Conservation (phyloP, 2,797 vertebrate genomes). For the Schizopygopsis pylzovi region DNA sequence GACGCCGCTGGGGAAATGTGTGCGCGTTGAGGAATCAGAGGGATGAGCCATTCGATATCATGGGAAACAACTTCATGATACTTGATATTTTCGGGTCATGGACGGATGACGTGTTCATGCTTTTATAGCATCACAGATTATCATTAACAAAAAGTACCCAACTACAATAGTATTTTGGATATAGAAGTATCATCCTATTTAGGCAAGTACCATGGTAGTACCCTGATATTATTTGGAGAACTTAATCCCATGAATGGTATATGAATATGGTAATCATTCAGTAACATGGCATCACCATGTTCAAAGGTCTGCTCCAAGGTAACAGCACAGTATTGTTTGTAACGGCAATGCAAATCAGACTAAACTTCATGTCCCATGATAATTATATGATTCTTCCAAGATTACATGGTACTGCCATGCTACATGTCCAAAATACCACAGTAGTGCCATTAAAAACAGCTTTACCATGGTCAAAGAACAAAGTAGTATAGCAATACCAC, state of each 20-base stretch:
- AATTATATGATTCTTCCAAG: not conserved
- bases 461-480: too few relatives aligned
- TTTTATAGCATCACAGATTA: not conserved
- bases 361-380: not conserved
- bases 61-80: slow-evolving; percentile 44
- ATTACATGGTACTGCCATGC: not conserved
- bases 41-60: slow-evolving; percentile 49
- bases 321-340: not conserved
- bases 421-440: not conserved
- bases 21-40: slow-evolving; percentile 15
- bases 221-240: not conserved
- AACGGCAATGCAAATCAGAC: too few relatives aligned
- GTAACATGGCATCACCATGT: not conserved
- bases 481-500: not conserved
- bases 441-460: not conserved
- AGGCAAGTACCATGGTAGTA: not conserved
- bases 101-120: slow-evolving; percentile 2
- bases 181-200: not conserved
- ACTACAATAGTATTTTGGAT: not conserved
- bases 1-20: slow-evolving; percentile 1
- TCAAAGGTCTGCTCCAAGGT: not conserved
- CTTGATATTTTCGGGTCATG: slow-evolving; percentile 13
- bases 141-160: not conserved
- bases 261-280: not conserved
- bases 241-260: not conserved